phyloP scores from a whole-genome alignment of 2,888 invertebrate genomes.

The Ceramica pisi region DNA sequence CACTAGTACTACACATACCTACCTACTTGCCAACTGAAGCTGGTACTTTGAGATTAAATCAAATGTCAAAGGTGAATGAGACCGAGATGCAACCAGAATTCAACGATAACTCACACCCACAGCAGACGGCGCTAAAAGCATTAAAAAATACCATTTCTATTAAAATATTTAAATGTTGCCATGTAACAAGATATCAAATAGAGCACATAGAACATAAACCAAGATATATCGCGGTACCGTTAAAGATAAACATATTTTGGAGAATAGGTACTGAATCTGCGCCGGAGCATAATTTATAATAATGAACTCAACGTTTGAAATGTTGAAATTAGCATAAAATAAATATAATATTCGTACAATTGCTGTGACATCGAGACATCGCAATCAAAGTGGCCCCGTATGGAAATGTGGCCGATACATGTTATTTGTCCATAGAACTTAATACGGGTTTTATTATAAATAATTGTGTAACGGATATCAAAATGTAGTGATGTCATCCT shows the following conservation, averaged over 20 bases:
- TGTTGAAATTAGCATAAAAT: slow-evolving; percentile 86
- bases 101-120: slow-evolving; percentile 28
- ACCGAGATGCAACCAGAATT: slow-evolving; percentile 35
- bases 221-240: slow-evolving; percentile 72
- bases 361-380: slow-evolving; percentile 78
- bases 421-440: slow-evolving; percentile 64
- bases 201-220: slow-evolving; percentile 63
- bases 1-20: too few relatives aligned
- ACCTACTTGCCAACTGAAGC: neutral
- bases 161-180: slow-evolving; percentile 58
- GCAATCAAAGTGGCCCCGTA: slow-evolving; percentile 76
- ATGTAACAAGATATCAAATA: slow-evolving; percentile 60
- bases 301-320: slow-evolving; percentile 72
- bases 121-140: slow-evolving; percentile 41
- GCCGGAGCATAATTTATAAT: slow-evolving; percentile 70
- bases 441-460: slow-evolving; percentile 62
- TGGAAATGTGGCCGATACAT: slow-evolving; percentile 76
- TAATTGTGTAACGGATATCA: slow-evolving; percentile 65
- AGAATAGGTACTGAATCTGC: slow-evolving; percentile 66
- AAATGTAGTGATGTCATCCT: slow-evolving; percentile 60
- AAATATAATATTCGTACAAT: slow-evolving; percentile 84
- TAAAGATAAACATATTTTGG: slow-evolving; percentile 72
- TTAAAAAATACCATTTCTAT: slow-evolving; percentile 28
- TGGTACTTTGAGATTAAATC: slow-evolving; percentile 17
- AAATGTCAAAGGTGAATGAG: slow-evolving; percentile 49